These are phyloP conservation scores for Anolis carolinensis DNA, from an alignment of 2,113 vertebrate species.

Conservation along the genomic window DNA sequence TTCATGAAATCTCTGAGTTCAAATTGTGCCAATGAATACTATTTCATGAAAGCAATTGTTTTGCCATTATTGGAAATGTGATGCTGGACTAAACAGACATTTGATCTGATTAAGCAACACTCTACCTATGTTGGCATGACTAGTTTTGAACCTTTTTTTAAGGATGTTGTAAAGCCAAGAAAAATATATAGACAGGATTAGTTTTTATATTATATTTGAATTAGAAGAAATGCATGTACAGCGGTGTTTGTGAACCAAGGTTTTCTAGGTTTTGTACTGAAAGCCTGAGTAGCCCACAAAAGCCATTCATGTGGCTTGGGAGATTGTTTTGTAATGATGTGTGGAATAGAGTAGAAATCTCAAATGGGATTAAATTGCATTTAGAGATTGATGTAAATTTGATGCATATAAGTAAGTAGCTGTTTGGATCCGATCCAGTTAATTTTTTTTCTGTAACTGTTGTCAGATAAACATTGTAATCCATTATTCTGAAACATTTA, in stretches of 20 bases:
- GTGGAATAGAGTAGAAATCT: not conserved
- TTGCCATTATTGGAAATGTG: not conserved
- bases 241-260: not conserved
- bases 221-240: not conserved
- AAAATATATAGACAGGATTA: not conserved
- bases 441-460: constrained; percentile 5
- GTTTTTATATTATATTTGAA: not conserved
- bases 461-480: constrained; percentile 36
- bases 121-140: not conserved
- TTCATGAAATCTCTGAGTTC: not conserved
- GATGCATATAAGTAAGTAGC: not conserved
- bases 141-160: not conserved
- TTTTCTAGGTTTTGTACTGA: not conserved
- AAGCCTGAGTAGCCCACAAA: not conserved
- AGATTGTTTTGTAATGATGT: not conserved
- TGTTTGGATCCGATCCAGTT: not conserved
- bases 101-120: not conserved
- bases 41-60: not conserved
- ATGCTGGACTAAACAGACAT: not conserved
- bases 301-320: not conserved
- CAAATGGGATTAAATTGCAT: not conserved
- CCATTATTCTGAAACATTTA: constrained; percentile 26
- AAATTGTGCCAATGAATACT: not conserved
- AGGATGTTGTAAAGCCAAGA: not conserved
- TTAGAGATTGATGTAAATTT: not conserved